These are phyloP conservation scores for Parelbella ahira DNA, from an alignment of 2,888 invertebrate species.

Conservation along the genomic window DNA sequence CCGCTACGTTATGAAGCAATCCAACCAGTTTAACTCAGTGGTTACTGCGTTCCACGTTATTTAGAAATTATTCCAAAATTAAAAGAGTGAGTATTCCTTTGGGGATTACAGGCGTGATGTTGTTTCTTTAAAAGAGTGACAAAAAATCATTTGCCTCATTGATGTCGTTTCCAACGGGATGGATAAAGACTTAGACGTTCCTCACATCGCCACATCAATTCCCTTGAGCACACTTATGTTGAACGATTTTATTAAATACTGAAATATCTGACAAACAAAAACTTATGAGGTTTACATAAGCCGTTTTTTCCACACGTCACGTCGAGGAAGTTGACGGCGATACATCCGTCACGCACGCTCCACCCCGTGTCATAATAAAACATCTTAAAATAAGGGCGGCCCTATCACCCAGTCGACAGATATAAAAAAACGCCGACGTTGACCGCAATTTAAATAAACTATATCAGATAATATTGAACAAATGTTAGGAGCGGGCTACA, in stretches of 20 bases:
- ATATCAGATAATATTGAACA: constrained; percentile 75
- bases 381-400: constrained; percentile 12
- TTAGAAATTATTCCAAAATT: too few species aligned
- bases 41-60: too few species aligned
- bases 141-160: too few species aligned
- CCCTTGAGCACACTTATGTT: not conserved
- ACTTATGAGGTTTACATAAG: not conserved
- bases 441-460: constrained; percentile 56
- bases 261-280: constrained; percentile 2
- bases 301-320: constrained; percentile 1
- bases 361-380: constrained; percentile 27
- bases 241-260: too few species aligned
- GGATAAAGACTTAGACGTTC: too few species aligned
- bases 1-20: too few species aligned
- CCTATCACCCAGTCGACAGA: constrained; percentile 23
- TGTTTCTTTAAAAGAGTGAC: too few species aligned
- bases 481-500: constrained; percentile 64
- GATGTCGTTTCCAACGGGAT: too few species aligned
- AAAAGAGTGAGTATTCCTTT: too few species aligned
- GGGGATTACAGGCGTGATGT: too few species aligned
- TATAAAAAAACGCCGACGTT: constrained; percentile 37
- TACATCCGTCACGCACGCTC: constrained; percentile 26
- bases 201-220: too few species aligned
- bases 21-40: too few species aligned
- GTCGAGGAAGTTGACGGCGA: constrained; percentile 9